phyloP scores from a whole-genome alignment of 2,797 vertebrate species.

The Gymnothorax javanicus region DNA sequence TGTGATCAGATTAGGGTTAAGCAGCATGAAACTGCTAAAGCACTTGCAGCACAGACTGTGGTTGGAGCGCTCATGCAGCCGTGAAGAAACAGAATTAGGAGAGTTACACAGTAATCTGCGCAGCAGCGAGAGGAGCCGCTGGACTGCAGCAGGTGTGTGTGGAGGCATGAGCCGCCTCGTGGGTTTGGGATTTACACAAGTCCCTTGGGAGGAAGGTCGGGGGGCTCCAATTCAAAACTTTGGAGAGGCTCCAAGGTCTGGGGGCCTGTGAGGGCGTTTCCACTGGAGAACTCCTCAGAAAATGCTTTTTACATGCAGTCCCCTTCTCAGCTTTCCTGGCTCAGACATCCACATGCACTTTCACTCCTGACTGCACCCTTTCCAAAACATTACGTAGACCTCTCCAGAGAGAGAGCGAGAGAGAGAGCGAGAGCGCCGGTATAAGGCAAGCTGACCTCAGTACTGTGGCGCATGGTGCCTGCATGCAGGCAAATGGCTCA shows the following conservation, averaged over 20 bases:
- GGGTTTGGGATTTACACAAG: background rate
- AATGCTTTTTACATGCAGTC: constrained; percentile 23
- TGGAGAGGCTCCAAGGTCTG: constrained; percentile 29
- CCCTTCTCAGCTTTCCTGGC: background rate
- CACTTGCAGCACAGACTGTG: background rate
- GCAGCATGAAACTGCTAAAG: background rate
- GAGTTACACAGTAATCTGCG: background rate
- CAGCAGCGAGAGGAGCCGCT: background rate
- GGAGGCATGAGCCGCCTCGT: background rate
- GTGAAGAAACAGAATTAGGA: background rate
- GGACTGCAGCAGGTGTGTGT: background rate
- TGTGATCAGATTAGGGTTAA: background rate
- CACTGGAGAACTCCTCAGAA: constrained; percentile 28
- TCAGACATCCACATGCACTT: background rate
- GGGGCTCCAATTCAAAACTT: constrained; percentile 20
- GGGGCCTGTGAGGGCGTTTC: constrained; percentile 12
- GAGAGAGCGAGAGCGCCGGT: background rate
- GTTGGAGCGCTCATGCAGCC: background rate
- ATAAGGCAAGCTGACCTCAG: background rate
- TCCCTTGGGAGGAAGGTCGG: background rate
- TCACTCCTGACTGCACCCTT: background rate
- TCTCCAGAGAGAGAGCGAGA: no score
- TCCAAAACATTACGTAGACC: background rate
- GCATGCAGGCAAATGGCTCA: no score
- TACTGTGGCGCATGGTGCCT: background rate